These are phyloP conservation scores for Hermaeophaga mercurialis DNA, from an alignment of 2,888 invertebrate species.

Conservation along the genomic window DNA sequence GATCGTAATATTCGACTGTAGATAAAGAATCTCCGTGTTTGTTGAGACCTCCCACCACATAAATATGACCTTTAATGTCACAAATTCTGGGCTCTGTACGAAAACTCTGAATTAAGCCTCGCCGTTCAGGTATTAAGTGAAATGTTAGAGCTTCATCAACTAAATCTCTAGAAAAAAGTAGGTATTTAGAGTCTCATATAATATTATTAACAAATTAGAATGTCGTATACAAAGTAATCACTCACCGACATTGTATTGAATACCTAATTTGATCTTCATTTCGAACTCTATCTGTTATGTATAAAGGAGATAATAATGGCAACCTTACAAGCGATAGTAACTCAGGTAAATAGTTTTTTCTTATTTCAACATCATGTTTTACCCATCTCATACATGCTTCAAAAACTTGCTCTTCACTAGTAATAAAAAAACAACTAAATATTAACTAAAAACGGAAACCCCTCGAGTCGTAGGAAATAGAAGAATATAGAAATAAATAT, in stretches of 20 bases:
- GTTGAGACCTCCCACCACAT: constrained; percentile 85
- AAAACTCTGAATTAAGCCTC: constrained; percentile 77
- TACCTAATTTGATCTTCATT: constrained; percentile 77
- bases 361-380: constrained; percentile 64
- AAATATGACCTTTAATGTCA: constrained; percentile 79
- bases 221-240: neutral
- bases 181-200: no score
- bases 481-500: no score
- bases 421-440: constrained; percentile 25
- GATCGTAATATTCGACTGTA: constrained; percentile 85
- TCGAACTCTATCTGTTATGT: constrained; percentile 79
- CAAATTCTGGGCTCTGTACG: constrained; percentile 77
- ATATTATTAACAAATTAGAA: neutral
- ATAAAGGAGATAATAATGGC: constrained; percentile 80
- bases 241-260: constrained; percentile 76
- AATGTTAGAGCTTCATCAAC: constrained; percentile 88
- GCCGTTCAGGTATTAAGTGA: constrained; percentile 83
- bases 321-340: constrained; percentile 77
- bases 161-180: constrained; percentile 65
- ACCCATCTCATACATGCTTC: constrained; percentile 84
- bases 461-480: no score
- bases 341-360: constrained; percentile 68
- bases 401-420: constrained; percentile 80
- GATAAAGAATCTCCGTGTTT: constrained; percentile 81
- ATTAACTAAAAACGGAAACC: no score